A percentile compares a stretch with the other conserved stretches of the same genome.
These are phyloP conservation scores for Urophycis tenuis DNA, from an alignment of 2,797 vertebrate genomes.

Conservation along the genomic window DNA sequence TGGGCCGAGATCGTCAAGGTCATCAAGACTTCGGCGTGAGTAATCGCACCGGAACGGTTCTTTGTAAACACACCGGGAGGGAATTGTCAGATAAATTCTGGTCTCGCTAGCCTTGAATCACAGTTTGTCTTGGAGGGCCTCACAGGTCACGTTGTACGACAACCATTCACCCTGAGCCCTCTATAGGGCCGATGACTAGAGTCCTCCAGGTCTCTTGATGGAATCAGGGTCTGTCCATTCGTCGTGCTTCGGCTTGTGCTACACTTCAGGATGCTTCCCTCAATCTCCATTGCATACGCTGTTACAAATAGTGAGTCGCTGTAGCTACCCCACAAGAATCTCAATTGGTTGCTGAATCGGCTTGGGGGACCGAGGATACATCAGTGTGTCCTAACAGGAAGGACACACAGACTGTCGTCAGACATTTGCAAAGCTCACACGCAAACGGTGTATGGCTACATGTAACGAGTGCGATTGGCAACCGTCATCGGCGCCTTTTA, in stretches of 20 bases:
- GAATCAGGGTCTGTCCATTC: background rate
- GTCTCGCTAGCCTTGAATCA: background rate
- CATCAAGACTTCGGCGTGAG: slow-evolving; percentile 79
- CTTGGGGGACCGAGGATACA: no score
- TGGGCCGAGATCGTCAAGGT: slow-evolving; percentile 75
- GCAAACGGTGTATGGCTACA: no score
- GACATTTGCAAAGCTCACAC: no score
- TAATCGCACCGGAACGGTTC: background rate
- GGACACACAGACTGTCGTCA: no score
- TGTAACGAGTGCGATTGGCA: no score
- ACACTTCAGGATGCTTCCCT: background rate
- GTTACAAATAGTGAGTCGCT: background rate
- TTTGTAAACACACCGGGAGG: no score
- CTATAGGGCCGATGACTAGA: background rate
- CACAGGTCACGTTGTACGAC: no score
- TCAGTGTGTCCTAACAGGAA: no score
- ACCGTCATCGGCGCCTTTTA: no score
- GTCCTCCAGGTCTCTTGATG: background rate
- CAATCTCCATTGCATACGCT: background rate
- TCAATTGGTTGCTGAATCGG: background rate
- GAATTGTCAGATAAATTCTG: no score
- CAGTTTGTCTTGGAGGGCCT: background rate
- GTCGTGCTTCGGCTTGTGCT: background rate
- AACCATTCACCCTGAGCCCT: background rate
- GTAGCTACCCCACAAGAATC: background rate